Percentiles rank a stretch among this genome's conserved stretches.
phyloP scores from a whole-genome alignment of 2,888 invertebrate species.

The Chesias legatella region DNA sequence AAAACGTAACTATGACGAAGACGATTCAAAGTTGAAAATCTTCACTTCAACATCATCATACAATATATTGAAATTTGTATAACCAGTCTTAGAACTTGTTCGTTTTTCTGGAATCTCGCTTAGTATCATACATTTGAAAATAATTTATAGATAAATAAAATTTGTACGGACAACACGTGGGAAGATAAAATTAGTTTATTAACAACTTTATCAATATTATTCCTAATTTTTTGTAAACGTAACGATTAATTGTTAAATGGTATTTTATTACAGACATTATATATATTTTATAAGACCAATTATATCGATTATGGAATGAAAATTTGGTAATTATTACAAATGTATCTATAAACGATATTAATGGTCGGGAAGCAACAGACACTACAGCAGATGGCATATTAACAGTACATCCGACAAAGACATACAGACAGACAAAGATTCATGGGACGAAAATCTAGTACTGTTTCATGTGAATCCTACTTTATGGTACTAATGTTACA shows the following conservation, averaged over 20 bases:
- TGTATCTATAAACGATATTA: slow-evolving; percentile 31
- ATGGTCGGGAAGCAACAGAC: slow-evolving; percentile 31
- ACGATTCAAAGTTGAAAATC: slow-evolving; percentile 7
- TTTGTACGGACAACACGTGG: neutral
- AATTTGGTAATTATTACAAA: too few relatives aligned
- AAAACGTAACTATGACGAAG: slow-evolving; percentile 1
- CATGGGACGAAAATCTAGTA: slow-evolving; percentile 10
- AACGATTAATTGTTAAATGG: neutral
- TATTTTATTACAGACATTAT: neutral
- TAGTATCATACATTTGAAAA: neutral
- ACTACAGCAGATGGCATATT: slow-evolving; percentile 13
- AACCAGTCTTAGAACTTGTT: slow-evolving; percentile 19
- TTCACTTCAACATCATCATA: slow-evolving; percentile 5
- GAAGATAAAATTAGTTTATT: neutral
- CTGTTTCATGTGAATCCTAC: too few relatives aligned
- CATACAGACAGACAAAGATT: too few relatives aligned
- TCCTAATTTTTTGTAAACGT: too few relatives aligned
- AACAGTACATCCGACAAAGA: slow-evolving; percentile 21
- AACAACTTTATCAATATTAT: too few relatives aligned
- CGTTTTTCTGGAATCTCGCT: slow-evolving; percentile 10
- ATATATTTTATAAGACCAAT: too few relatives aligned
- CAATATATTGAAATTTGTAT: slow-evolving; percentile 13
- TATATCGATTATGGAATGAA: too few relatives aligned
- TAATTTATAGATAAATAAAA: too few relatives aligned
- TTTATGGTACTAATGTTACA: too few relatives aligned